Base-by-base conservation (phyloP, 1,140 invertebrate species). In the Camponotus floridanus region DNA sequence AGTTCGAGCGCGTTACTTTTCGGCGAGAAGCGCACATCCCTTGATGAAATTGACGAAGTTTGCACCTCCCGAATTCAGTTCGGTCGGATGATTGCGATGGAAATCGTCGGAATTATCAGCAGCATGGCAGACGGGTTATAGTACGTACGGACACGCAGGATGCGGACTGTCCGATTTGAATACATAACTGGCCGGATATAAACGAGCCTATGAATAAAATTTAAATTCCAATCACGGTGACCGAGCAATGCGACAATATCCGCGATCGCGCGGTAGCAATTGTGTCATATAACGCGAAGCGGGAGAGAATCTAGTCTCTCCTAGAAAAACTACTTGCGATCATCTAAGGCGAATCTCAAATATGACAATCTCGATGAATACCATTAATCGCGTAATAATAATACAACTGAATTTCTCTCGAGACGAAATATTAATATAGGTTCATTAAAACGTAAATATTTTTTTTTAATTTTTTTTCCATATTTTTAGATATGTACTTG, bases 141-240 rank as follows among this genome's bases (percentile, higher is more conserved):
- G 59, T 84, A 88, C 57, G 62, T 79, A 71, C 61, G 74, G 81
- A 85, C 74, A 68, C 71, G 86, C 61, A 78, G 78, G 51, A 80
- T 71, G 71, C 88, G 76, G 79, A 86, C 90, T 62, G 87, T 87
- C 87, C 91, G 91, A 93, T 93, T 93, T 93, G 92, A 93, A 93
- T 93, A 93, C 88, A 91, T 93, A 93, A 93, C 92, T 93, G 92
- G 89, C 89, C 86, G 88, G 92, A 92, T 92, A 93, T 93, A 91
- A 93, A 92, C 92, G 91, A 93, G 92, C 92, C 92, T 92, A 93
- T 93, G 92, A 93, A 93, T 93, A 93, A 93, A 93, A 93, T 93
- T 93, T 93, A 93, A 93, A 93, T 93, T 92, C 91, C 92, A 93
- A 93, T 93, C 92, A 80, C 76, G 90, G 88, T 88, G 87, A 73